Base-by-base conservation (phyloP, 2,113 vertebrate genomes). In the Pollimyrus isidori region DNA sequence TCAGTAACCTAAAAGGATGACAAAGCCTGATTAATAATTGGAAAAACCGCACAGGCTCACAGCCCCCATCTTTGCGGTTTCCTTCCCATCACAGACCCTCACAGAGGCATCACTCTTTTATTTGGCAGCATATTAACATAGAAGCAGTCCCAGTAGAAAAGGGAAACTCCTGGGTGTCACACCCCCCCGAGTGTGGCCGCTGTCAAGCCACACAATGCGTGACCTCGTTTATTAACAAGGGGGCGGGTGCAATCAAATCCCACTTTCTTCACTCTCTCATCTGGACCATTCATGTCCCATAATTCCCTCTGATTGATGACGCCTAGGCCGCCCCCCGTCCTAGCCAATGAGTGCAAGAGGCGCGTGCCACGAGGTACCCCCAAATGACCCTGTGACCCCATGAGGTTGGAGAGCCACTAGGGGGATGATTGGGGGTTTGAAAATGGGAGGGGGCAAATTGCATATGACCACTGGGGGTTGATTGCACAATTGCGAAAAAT, bases 111-210 rank as follows among this genome's bases (percentile, higher is more conserved):
- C 82, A 4, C 23, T 46, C 15, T 49, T 46, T n/a, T 11, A 49
- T 49, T 2, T 23, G 45, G 26, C 62, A 69, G n/a, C 10, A 69
- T 26, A 26, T 26, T 65, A 65, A 26, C 4, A 10, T 69, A 69
- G 13, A 69, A 69, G 62, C n/a, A 26, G 7, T 26, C 26, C 10
- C n/a, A 26, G 62, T 30, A 69, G 26, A 26, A 30, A 30, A 4
- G 10, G 9, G 62, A n/a, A 26, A 26, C 10, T 30, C 26, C 62
- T 26, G 62, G 62, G n/a, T 69, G n/a, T 11, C n/a, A 69, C 62
- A 69, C n/a, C 62, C 10, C 13, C 3, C 10, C 13, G n/a, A 69
- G 62, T 26, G 91, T 89, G 91, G n/a, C 58, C n/a, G 65, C 62
- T 73, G 65, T 88, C 46, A 88, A 76, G 30, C 52, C 2, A 15